These are phyloP conservation scores for Pantherophis vulpinus DNA, from an alignment of 2,797 vertebrate genomes.

Conservation along the genomic window DNA sequence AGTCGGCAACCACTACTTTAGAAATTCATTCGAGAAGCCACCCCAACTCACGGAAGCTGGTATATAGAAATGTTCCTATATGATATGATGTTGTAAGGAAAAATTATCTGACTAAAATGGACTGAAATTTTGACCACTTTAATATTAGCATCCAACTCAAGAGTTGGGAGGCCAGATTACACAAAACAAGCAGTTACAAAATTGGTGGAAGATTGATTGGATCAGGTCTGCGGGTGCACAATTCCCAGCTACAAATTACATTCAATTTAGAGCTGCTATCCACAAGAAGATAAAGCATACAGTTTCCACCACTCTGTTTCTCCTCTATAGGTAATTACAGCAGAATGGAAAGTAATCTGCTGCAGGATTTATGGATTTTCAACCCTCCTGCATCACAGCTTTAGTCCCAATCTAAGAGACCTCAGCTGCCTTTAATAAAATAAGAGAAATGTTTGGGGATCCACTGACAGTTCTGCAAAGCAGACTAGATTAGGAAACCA, in stretches of 20 bases:
- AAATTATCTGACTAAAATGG: neutral
- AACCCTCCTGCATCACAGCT: neutral
- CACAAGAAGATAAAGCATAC: neutral
- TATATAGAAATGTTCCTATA: neutral
- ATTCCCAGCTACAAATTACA: neutral
- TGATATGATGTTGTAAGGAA: neutral
- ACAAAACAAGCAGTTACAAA: neutral
- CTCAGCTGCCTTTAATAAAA: neutral
- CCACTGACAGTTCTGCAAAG: neutral
- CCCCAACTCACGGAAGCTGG: neutral
- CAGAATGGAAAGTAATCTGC: neutral
- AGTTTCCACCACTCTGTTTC: neutral
- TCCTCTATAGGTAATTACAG: neutral
- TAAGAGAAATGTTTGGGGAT: neutral
- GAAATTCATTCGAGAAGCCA: neutral
- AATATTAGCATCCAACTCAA: neutral
- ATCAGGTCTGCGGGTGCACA: neutral
- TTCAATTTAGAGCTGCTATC: neutral
- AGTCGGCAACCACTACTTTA: neutral
- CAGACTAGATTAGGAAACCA: neutral
- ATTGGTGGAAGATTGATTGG: neutral
- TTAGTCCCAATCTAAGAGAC: neutral
- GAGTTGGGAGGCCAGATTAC: neutral
- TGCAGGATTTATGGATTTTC: neutral
- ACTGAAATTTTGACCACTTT: neutral